Conservation (phyloP, 2,888 invertebrate genomes). For the Acanthopleura granulata region DNA sequence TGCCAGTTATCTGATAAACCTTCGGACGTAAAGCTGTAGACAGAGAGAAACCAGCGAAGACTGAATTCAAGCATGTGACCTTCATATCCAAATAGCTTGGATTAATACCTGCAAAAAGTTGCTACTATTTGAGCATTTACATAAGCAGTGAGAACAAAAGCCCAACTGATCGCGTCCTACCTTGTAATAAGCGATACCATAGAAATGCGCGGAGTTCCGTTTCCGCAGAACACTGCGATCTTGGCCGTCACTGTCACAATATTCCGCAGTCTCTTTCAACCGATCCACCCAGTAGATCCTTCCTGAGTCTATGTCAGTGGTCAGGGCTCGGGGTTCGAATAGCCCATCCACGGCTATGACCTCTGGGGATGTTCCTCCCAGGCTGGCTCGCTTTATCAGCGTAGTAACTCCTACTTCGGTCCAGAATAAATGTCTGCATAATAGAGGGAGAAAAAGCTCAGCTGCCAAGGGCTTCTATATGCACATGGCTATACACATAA, state of each 20-base stretch:
- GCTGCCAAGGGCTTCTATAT: no score
- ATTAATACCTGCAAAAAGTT: no score
- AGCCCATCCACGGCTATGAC: not conserved
- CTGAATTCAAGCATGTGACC: no score
- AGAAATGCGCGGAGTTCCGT: not conserved
- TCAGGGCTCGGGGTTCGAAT: not conserved
- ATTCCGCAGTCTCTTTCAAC: not conserved
- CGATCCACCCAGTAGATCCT: not conserved
- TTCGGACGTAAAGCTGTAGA: no score
- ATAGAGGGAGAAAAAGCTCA: no score
- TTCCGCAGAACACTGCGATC: not conserved
- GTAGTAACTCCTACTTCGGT: not conserved
- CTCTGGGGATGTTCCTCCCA: not conserved
- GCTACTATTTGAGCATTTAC: no score
- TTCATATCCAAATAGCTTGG: no score
- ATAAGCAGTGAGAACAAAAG: no score
- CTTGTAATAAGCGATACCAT: not conserved
- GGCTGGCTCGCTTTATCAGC: not conserved
- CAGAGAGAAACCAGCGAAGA: no score
- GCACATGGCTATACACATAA: no score
- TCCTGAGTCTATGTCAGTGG: not conserved
- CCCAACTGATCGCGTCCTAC: not conserved
- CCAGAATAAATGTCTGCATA: not conserved
- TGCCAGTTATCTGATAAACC: no score
- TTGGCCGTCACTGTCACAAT: not conserved